These are phyloP conservation scores for Drosophila nigromelanica DNA, from an alignment of 1,140 invertebrate species.

Conservation along the genomic window DNA sequence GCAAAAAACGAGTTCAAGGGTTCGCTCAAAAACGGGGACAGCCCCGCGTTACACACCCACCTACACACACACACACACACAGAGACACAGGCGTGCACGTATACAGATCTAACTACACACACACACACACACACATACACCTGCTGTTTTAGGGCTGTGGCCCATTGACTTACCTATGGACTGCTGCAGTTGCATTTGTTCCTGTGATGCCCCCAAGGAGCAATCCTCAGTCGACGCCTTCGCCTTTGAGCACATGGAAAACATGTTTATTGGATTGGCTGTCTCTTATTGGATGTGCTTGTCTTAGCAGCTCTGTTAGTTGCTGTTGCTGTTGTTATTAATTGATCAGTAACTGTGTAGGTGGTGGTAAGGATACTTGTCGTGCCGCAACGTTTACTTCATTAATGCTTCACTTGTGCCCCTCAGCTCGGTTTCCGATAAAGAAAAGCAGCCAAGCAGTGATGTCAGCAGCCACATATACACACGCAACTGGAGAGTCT, in stretches of 20 bases:
- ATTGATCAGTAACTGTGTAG: conserved; percentile 52
- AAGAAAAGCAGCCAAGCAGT: conserved; percentile 42
- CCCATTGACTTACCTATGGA: conserved; percentile 67
- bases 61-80: neutral
- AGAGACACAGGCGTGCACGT: neutral
- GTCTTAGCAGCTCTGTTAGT: too few relatives aligned
- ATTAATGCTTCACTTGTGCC: conserved; percentile 13
- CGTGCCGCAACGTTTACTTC: conserved; percentile 39
- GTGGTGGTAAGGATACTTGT: conserved; percentile 11
- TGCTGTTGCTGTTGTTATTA: conserved; percentile 54
- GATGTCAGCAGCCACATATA: conserved; percentile 60
- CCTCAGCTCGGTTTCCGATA: neutral
- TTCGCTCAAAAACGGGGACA: conserved; percentile 65
- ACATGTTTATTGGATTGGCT: conserved; percentile 66
- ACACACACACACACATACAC: neutral
- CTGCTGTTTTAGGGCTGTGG: conserved; percentile 34
- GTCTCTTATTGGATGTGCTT: too few relatives aligned
- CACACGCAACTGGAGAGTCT: conserved; percentile 5
- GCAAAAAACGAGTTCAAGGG: conserved; percentile 78
- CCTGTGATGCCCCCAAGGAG: conserved; percentile 51
- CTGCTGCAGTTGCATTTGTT: conserved; percentile 70
- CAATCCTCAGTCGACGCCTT: conserved; percentile 66
- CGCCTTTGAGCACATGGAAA: conserved; percentile 82
- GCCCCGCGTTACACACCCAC: conserved; percentile 12
- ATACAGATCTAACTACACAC: conserved; percentile 1